These are phyloP conservation scores for Mus caroli DNA, from an alignment of 2,797 vertebrate genomes.

Conservation along the genomic window DNA sequence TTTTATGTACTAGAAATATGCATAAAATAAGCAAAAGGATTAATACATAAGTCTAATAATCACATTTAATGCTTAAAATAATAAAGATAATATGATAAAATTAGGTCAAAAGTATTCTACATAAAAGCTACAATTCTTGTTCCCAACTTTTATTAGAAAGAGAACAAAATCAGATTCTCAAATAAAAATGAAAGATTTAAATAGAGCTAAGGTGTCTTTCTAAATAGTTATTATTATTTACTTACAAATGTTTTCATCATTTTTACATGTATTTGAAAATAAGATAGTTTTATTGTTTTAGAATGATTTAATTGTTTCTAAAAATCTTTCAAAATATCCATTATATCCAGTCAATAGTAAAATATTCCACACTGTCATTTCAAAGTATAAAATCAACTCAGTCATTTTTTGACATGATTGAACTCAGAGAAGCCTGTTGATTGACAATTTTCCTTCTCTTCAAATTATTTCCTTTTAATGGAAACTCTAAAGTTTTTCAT, in stretches of 20 bases:
- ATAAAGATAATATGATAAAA: constrained; percentile 38
- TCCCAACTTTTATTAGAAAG: constrained; percentile 61
- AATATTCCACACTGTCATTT: constrained; percentile 70
- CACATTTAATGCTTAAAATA: constrained; percentile 13
- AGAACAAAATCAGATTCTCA: constrained; percentile 48
- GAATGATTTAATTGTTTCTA: constrained; percentile 76
- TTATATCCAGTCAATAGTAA: constrained; percentile 69
- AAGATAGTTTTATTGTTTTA: constrained; percentile 67
- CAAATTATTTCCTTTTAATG: constrained; percentile 60
- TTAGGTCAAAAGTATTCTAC: constrained; percentile 45
- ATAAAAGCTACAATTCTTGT: constrained; percentile 1
- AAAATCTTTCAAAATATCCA: constrained; percentile 74
- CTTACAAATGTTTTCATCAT: constrained; percentile 74
- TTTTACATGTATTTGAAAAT: constrained; percentile 76
- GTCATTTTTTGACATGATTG: constrained; percentile 62
- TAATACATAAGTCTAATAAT: constrained; percentile 27
- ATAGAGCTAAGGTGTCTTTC: constrained; percentile 59
- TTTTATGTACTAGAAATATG: background rate
- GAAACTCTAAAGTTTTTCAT: constrained; percentile 22
- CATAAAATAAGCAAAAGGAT: constrained; percentile 20
- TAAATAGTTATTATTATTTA: constrained; percentile 76
- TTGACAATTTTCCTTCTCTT: constrained; percentile 62
- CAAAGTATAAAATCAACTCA: constrained; percentile 69
- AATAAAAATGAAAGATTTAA: constrained; percentile 56
- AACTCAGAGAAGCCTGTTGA: constrained; percentile 66